These are phyloP conservation scores for Lathamus discolor DNA, from an alignment of 2,113 vertebrate species.

Conservation along the genomic window DNA sequence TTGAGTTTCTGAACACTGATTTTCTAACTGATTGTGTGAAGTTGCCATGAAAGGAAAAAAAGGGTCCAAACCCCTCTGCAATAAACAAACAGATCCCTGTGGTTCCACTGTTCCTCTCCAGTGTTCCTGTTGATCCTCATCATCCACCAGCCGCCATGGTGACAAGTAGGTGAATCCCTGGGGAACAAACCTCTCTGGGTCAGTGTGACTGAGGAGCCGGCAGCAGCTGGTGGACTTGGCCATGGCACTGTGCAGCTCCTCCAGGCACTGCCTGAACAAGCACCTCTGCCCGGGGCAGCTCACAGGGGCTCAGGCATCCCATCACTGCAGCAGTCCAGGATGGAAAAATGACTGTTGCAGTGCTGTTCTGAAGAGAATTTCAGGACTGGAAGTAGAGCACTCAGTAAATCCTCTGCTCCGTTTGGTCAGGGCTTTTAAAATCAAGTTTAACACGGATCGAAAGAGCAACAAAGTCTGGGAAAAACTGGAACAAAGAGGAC, in stretches of 20 bases:
- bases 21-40: background rate
- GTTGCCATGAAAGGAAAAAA: background rate
- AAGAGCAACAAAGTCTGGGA: background rate
- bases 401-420: background rate
- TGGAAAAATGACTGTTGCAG: background rate
- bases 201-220: fast-evolving
- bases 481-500: background rate
- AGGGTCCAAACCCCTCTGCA: background rate
- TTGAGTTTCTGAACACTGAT: background rate
- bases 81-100: background rate
- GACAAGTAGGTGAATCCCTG: background rate
- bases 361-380: background rate
- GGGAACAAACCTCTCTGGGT: background rate
- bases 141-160: background rate
- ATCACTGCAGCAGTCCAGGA: background rate
- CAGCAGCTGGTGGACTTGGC: background rate
- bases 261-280: background rate
- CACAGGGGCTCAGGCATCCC: background rate
- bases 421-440: background rate
- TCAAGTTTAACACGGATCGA: background rate
- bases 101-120: background rate
- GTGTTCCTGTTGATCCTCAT: background rate
- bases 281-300: background rate
- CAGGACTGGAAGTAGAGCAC: background rate
- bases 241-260: background rate